Evolutionary conservation across 2,113 vertebrate genomes (phyloP).

Genomic region (Philantomba maxwellii): DNA sequence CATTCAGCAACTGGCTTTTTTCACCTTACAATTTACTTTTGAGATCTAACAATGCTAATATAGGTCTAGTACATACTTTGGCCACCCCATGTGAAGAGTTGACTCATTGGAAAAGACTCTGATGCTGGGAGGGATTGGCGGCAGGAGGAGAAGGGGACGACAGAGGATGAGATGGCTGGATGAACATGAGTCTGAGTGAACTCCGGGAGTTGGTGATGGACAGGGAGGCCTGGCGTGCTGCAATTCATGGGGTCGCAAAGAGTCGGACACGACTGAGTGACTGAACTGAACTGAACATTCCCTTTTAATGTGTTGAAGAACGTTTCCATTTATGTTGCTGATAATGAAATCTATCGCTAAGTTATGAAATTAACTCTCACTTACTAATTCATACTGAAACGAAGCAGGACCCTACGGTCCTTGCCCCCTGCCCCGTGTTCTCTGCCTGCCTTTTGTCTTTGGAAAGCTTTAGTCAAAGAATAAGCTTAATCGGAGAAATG

Average conservation of each 20-base stretch:
- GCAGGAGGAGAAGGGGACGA: too few relatives aligned
- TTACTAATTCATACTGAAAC: neutral
- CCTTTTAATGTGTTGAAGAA: neutral
- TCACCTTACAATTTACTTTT: neutral
- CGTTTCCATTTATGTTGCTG: neutral
- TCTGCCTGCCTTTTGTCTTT: neutral
- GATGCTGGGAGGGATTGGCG: too few relatives aligned
- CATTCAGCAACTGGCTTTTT: neutral
- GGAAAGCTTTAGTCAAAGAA: neutral
- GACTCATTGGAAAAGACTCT: too few relatives aligned
- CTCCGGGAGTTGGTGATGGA: too few relatives aligned
- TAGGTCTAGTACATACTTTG: neutral
- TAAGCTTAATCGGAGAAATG: neutral
- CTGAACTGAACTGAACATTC: neutral
- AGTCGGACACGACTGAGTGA: rapidly evolving
- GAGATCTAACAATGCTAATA: neutral
- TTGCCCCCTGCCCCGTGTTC: neutral
- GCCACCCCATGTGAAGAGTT: too few relatives aligned
- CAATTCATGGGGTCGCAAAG: too few relatives aligned
- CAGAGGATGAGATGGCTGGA: too few relatives aligned
- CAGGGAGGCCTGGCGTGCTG: too few relatives aligned
- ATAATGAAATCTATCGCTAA: neutral
- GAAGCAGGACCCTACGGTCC: neutral
- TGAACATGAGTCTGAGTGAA: too few relatives aligned
- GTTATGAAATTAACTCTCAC: neutral